Evolutionary conservation across 2,888 invertebrate species (phyloP).

Genomic region (Pheosia tremula): DNA sequence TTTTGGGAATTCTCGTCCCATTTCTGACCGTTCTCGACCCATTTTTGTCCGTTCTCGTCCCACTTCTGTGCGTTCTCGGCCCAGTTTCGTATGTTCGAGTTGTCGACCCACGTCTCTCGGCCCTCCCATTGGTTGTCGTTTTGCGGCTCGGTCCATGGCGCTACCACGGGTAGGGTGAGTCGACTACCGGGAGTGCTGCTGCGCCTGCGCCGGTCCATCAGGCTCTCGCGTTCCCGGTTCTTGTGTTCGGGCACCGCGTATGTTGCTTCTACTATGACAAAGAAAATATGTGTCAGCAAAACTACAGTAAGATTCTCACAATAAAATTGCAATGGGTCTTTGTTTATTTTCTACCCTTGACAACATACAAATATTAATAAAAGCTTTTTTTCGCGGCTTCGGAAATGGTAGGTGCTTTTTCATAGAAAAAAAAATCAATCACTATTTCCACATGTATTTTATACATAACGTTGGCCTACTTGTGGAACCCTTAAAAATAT

Average conservation of each 20-base stretch:
- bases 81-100: conserved; percentile 68
- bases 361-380: no score
- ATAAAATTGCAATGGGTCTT: no score
- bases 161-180: conserved; percentile 62
- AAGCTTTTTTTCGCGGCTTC: no score
- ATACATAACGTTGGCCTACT: no score
- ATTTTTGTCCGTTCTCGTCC: conserved; percentile 55
- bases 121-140: conserved; percentile 58
- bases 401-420: no score
- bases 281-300: background rate
- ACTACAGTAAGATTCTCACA: no score
- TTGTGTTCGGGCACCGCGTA: conserved; percentile 78
- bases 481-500: no score
- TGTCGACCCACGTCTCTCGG: conserved; percentile 70
- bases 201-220: conserved; percentile 70
- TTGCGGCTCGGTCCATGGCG: conserved; percentile 50
- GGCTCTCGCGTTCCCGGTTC: conserved; percentile 63
- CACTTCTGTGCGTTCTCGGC: conserved; percentile 67
- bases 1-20: conserved; percentile 59
- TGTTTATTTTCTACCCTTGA: no score
- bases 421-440: no score
- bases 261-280: conserved; percentile 63
- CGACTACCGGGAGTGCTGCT: conserved; percentile 73
- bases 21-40: conserved; percentile 53
- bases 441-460: no score